Conservation (phyloP, 2,888 invertebrate species). For the Athalia cordata region DNA sequence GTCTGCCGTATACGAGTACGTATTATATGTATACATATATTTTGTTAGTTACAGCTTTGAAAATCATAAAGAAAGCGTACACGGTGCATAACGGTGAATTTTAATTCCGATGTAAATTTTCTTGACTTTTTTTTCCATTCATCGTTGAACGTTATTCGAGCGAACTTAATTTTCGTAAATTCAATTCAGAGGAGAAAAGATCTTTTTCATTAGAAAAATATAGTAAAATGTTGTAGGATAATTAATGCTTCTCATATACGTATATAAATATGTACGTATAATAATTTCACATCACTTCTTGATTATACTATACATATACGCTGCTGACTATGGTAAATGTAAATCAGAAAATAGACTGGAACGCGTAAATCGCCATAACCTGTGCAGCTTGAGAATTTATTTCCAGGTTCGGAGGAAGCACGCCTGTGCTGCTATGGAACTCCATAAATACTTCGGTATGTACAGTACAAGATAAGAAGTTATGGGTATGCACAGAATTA, state of each 20-base stretch:
- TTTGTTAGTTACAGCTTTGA: slow-evolving; percentile 13
- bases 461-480: no score
- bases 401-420: background rate
- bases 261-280: no score
- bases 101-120: background rate
- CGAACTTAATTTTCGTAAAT: background rate
- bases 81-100: background rate
- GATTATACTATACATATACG: background rate
- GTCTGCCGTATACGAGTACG: background rate
- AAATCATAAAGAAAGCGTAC: background rate
- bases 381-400: background rate
- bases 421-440: background rate
- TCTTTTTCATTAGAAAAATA: no score
- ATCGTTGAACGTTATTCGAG: background rate
- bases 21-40: background rate
- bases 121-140: background rate
- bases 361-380: slow-evolving; percentile 22
- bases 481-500: no score
- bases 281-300: background rate
- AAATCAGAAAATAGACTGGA: background rate
- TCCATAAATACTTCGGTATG: no score
- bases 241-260: no score
- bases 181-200: background rate
- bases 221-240: no score
- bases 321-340: background rate